These are phyloP conservation scores for Sphaeridia pumilis DNA, from an alignment of 2,888 invertebrate species.

Conservation along the genomic window DNA sequence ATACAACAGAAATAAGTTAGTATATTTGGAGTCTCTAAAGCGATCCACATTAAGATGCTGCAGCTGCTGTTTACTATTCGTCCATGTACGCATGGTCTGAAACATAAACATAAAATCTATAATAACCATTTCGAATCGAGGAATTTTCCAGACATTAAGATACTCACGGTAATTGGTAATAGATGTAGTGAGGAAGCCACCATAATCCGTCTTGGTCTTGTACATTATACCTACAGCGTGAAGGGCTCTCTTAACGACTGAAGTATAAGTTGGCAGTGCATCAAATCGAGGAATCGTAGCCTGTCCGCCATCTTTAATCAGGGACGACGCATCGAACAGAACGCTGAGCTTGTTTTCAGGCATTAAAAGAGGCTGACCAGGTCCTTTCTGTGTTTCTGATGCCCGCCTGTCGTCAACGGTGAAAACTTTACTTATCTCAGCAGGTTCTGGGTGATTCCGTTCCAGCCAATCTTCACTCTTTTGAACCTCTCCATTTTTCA, in stretches of 20 bases:
- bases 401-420: slow-evolving; percentile 1
- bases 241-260: slow-evolving; percentile 6
- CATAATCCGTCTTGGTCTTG: slow-evolving; percentile 16
- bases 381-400: slow-evolving; percentile 13
- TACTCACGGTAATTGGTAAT: slow-evolving; percentile 6
- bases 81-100: too few species aligned
- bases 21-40: too few species aligned
- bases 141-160: too few species aligned
- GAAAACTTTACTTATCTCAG: not conserved
- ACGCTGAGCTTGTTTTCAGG: slow-evolving; percentile 9
- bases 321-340: slow-evolving; percentile 18
- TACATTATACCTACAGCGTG: slow-evolving; percentile 13
- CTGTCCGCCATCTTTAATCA: slow-evolving; percentile 14
- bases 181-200: slow-evolving; percentile 15
- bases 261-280: slow-evolving; percentile 10
- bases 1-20: too few species aligned
- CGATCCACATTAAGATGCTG: too few species aligned
- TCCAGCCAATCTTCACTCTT: not conserved
- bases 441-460: slow-evolving; percentile 12
- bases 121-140: too few species aligned
- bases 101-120: too few species aligned
- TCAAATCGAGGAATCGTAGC: slow-evolving; percentile 17
- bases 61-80: too few species aligned
- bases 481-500: not conserved
- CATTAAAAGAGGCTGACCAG: slow-evolving; percentile 14